phyloP scores from a whole-genome alignment of 2,888 invertebrate genomes.

The Tipula helvola region DNA sequence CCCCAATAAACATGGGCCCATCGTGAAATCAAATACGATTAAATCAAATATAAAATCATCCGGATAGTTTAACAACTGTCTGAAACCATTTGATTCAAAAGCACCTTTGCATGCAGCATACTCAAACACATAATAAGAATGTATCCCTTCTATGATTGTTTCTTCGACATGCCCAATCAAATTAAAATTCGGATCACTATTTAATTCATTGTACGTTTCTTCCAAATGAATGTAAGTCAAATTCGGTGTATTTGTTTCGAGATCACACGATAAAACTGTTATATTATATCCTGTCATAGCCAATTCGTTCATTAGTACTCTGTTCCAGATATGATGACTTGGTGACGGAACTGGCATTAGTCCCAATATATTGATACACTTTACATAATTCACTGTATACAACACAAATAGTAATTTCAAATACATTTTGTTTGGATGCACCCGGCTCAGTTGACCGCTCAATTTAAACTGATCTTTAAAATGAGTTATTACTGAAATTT shows the following conservation, averaged over 20 bases:
- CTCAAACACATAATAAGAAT: neutral
- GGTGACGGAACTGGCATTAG: constrained; percentile 21
- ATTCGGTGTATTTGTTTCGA: constrained; percentile 13
- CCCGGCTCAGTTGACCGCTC: neutral
- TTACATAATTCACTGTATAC: neutral
- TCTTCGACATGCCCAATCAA: neutral
- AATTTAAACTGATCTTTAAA: neutral
- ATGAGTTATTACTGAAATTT: neutral
- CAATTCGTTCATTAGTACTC: constrained; percentile 14
- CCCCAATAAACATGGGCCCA: constrained; percentile 25
- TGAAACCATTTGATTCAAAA: neutral
- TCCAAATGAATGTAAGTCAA: constrained; percentile 15
- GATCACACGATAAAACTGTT: constrained; percentile 15
- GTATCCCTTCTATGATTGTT: neutral
- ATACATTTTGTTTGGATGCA: neutral
- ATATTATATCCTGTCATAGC: constrained; percentile 17
- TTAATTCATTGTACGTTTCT: neutral
- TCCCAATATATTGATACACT: constrained; percentile 19
- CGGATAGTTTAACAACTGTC: constrained; percentile 13
- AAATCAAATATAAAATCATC: constrained; percentile 26
- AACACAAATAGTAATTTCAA: neutral
- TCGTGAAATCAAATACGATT: constrained; percentile 25
- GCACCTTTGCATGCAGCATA: neutral
- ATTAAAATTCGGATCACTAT: neutral
- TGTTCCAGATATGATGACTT: constrained; percentile 22